These are phyloP conservation scores for Corythoichthys haematopterus DNA, from an alignment of 2,113 vertebrate genomes.

Conservation along the genomic window DNA sequence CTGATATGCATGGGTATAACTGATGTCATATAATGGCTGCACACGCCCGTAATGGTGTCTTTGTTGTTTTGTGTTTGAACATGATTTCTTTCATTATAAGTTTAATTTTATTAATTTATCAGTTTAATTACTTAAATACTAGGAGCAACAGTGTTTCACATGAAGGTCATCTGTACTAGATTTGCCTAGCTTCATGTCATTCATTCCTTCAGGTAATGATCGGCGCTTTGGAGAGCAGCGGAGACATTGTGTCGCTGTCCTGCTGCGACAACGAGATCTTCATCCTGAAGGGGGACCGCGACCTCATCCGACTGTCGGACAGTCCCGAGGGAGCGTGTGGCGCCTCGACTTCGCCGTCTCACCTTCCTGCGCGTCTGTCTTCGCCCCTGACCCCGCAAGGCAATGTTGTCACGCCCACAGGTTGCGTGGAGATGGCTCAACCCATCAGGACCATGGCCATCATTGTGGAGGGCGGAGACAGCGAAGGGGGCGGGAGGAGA, in stretches of 20 bases:
- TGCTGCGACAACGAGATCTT: constrained; percentile 95
- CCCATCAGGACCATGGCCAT: constrained; percentile 76
- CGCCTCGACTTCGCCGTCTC: constrained; percentile 37
- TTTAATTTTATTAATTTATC: too few species aligned
- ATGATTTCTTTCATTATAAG: too few species aligned
- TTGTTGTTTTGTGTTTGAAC: too few species aligned
- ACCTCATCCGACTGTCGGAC: constrained; percentile 88
- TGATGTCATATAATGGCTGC: too few species aligned
- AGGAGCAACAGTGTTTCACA: too few species aligned
- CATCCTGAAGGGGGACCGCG: constrained; percentile 89
- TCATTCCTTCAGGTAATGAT: constrained; percentile 71
- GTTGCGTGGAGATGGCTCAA: constrained; percentile 72
- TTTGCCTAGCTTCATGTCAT: too few species aligned
- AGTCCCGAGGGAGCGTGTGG: constrained; percentile 80
- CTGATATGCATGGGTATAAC: too few species aligned
- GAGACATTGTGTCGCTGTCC: constrained; percentile 93
- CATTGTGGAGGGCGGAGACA: constrained; percentile 55
- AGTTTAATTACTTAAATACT: too few species aligned
- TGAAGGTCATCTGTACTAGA: too few species aligned
- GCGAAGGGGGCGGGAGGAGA: background rate
- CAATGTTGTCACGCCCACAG: constrained; percentile 56
- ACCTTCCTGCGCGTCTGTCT: constrained; percentile 49
- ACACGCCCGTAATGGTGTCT: too few species aligned
- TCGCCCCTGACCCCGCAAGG: constrained; percentile 63
- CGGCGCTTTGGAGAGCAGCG: constrained; percentile 86